Base-by-base conservation (phyloP, 2,888 invertebrate genomes). In the Fissipunctia ypsillon region DNA sequence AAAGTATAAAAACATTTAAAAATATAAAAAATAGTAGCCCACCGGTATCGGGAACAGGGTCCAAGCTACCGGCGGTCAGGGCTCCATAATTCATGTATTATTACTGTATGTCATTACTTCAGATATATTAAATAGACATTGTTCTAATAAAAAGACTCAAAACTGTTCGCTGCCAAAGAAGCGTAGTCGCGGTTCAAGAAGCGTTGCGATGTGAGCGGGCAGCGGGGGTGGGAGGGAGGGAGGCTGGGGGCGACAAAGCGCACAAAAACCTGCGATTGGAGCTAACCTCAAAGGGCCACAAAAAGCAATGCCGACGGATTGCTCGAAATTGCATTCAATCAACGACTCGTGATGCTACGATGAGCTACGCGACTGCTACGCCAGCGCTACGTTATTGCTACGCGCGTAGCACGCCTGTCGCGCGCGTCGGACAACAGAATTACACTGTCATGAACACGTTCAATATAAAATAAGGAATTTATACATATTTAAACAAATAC, bases 271-370 rank as follows among this genome's bases (percentile, higher is more conserved):
- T 50, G 41, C 56, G 65, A 73, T 76, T 74, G 76, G 57, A 56
- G 72, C 71, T 75, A 69, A 84, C 86, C 86, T 84, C 75, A 74
- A 86, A 86, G 63, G 63, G 35, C 43, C 65, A 25, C 84, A 84
- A 86, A 86, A 84, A 84, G 76, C 60, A 31, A 35, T 38, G 52
- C 54, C 65, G 45, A 59, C 67, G 54, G 52, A 68, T 80, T 52
- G 45, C 73, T 50, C 50, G 77, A 74, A 78, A 86, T 84, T 84
- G 81, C 69, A 78, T 84, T 78, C 73, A 84, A 86, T 80, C 69
- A 74, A 45, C 59, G 56, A 54, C 22, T 64, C 63, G 69, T 43
- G 56, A 60, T 31, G 57, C 67, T 69, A 76, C 71, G 59, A 56
- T n/a, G 50, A 57, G 76, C 81, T 67, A 73, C 73, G 76, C 43